These are phyloP conservation scores for rabbit (Oryctolagus cuniculus) DNA, from an alignment of 2,113 vertebrate genomes.

Conservation along the genomic window mOryCun1.1 NC_091451.1:6227001-6227500, in stretches of 20 bases:
- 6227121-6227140: too few species aligned
- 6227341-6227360: too few species aligned
- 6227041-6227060: background rate
- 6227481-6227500: background rate
- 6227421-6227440: too few species aligned
- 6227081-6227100: slow-evolving; percentile 30
- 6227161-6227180: background rate
- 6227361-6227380: background rate
- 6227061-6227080: slow-evolving; percentile 2
- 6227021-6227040: background rate
- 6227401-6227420: too few species aligned
- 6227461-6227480: background rate
- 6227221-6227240: background rate
- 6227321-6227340: too few species aligned
- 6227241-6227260: background rate
- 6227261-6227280: too few species aligned
- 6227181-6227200: background rate
- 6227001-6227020: background rate
- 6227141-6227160: too few species aligned
- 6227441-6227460: too few species aligned
- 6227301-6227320: too few species aligned
- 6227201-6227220: background rate
- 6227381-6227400: too few species aligned
- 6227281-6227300: too few species aligned
- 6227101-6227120: background rate